phyloP scores from a whole-genome alignment of 1,140 invertebrate genomes.

The Anagrus nilaparvatae region DNA sequence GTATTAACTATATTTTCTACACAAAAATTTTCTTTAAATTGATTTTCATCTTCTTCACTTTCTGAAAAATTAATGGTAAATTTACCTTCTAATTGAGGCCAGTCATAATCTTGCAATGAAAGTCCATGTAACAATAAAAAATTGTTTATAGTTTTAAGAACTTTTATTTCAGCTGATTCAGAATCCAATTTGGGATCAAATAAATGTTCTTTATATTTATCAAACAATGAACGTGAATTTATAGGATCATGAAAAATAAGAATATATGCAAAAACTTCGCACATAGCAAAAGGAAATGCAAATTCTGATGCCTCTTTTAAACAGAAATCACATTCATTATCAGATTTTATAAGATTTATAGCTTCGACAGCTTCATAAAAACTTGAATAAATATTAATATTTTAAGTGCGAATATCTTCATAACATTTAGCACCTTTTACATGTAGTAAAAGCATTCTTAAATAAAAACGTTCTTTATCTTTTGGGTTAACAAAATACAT shows the following conservation, averaged over 20 bases:
- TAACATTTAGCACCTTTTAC: conserved; percentile 20
- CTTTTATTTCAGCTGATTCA: conserved; percentile 5
- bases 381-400: conserved; percentile 15
- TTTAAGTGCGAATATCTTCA: conserved; percentile 16
- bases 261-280: conserved; percentile 13
- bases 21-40: neutral
- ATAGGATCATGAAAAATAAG: conserved; percentile 12
- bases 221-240: conserved; percentile 8
- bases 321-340: conserved; percentile 17
- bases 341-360: conserved; percentile 17
- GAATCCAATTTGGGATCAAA: conserved; percentile 6
- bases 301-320: conserved; percentile 15
- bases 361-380: conserved; percentile 18
- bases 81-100: conserved; percentile 1
- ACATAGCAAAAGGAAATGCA: conserved; percentile 7
- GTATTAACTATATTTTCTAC: neutral
- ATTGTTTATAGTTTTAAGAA: conserved; percentile 10
- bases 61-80: too few relatives aligned
- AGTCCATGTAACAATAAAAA: conserved; percentile 8
- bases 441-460: conserved; percentile 21
- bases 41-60: neutral
- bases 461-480: conserved; percentile 18
- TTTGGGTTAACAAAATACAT: too few relatives aligned
- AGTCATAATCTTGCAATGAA: conserved; percentile 10
- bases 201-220: conserved; percentile 12